Percentiles rank a stretch among this genome's conserved stretches.
These are phyloP conservation scores for Heliconius aoede DNA, from an alignment of 2,888 invertebrate species.

Conservation along the genomic window DNA sequence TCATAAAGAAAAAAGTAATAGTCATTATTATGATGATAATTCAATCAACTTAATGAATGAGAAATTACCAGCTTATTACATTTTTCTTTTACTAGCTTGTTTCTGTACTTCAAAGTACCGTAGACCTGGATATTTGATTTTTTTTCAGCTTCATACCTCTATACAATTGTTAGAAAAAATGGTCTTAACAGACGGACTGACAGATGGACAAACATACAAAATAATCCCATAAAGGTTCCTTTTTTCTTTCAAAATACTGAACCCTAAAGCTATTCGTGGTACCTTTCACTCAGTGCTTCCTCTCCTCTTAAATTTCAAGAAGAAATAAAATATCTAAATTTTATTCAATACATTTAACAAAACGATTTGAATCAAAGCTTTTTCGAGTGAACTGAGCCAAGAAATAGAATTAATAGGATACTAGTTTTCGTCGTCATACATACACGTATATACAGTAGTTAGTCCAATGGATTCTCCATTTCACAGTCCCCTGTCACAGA, in stretches of 20 bases:
- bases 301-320: neutral
- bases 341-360: neutral
- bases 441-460: slow-evolving; percentile 58
- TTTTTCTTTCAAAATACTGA: too few relatives aligned
- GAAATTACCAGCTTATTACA: too few relatives aligned
- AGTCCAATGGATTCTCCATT: slow-evolving; percentile 63
- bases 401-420: slow-evolving; percentile 27
- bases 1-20: too few relatives aligned
- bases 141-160: too few relatives aligned
- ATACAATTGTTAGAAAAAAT: neutral
- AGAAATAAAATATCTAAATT: slow-evolving; percentile 8
- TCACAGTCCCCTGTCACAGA: slow-evolving; percentile 69
- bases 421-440: slow-evolving; percentile 45
- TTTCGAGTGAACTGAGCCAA: neutral
- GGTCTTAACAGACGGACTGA: neutral
- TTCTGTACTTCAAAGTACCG: too few relatives aligned
- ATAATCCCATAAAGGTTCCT: too few relatives aligned
- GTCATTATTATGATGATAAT: too few relatives aligned
- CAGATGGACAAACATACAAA: too few relatives aligned
- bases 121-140: too few relatives aligned
- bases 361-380: neutral
- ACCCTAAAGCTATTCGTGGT: too few relatives aligned
- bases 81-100: too few relatives aligned
- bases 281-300: neutral
- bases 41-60: too few relatives aligned